Evolutionary conservation across 1,140 invertebrate genomes (phyloP), one percentile per base, ranked within the genome.

Genomic region (Agraylea sexmaculata): DNA sequence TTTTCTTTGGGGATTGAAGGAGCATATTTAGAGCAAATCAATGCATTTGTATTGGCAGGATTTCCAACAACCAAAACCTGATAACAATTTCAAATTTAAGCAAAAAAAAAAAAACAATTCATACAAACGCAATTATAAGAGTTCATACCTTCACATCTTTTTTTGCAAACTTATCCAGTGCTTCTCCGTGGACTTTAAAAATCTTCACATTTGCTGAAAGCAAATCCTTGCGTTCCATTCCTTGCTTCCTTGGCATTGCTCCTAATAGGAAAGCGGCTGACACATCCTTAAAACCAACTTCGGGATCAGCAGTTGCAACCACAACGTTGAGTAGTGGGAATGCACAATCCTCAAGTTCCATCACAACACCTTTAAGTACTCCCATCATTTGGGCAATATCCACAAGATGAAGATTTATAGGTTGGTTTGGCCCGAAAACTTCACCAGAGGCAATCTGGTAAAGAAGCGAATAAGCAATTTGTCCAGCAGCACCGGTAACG

Each of bases 191-290:
- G 23, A 80, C 83, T 68, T 97, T 96, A 64, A 99, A 99, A 53
- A 99, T 99, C 59, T 92, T 93, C 4, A 98, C 93, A 70, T 99
- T 99, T 6, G 94, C 94, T 25, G 89, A 83, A 0, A 87, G 58
- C 19, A 94, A 64, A 60, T 99, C 96, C 64, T 98, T 99, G 27
- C 96, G 76, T 60, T 99, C 95, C 96, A 99, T 99, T 30, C 95
- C 95, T 58, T 99, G 87, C 55, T 83, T 87, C 12, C 96, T 77
- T 0, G 96, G 96, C 95, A 99, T 99, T 4, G 96, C 83, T 29
- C 96, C 96, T 25, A 99, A 92, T 31, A 99, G 69, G 57, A 99
- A 97, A n/a, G 92, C 96, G 33, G 91, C 88, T 53, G 93, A 87
- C 34, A 96, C 87, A 70, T 95, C 85, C 54, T 91, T 89, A 64